Conservation (phyloP, 2,113 vertebrate genomes). For the Neopipo cinnamomea region DNA sequence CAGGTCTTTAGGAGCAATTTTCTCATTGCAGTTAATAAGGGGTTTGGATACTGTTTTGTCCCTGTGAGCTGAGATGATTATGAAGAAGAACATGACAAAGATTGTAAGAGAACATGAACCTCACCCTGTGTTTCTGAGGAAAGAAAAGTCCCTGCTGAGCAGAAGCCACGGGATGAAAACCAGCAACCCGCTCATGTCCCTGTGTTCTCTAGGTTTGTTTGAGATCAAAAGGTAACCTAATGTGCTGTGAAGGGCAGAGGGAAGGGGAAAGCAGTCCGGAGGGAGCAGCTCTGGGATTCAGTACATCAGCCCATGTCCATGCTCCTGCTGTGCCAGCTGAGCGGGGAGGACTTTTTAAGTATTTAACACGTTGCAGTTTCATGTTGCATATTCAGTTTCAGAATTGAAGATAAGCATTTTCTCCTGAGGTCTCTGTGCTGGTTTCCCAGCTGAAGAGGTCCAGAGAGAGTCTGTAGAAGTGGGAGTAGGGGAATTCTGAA, state of each 20-base stretch:
- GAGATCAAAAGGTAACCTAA: not conserved
- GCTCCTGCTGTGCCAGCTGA: not conserved
- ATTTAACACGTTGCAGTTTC: not conserved
- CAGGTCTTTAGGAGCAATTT: not conserved
- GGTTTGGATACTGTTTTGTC: not conserved
- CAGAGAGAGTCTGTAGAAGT: not conserved
- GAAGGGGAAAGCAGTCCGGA: not conserved
- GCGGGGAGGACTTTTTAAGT: not conserved
- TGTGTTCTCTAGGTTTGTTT: not conserved
- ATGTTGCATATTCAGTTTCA: not conserved
- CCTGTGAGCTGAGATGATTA: not conserved
- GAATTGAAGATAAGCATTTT: not conserved
- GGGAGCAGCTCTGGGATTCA: not conserved
- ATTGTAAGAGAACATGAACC: not conserved
- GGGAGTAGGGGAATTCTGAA: constrained; percentile 16
- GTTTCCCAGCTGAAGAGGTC: constrained; percentile 6
- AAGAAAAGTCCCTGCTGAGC: not conserved
- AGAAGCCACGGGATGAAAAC: not conserved
- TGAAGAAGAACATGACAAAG: not conserved
- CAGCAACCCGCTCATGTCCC: not conserved
- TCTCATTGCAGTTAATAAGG: not conserved
- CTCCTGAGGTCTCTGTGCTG: not conserved
- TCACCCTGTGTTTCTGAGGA: not conserved
- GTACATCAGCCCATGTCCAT: fast-evolving
- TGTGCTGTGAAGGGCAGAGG: not conserved